phyloP scores from a whole-genome alignment of 2,888 invertebrate genomes.

The Synanthedon myopaeformis region DNA sequence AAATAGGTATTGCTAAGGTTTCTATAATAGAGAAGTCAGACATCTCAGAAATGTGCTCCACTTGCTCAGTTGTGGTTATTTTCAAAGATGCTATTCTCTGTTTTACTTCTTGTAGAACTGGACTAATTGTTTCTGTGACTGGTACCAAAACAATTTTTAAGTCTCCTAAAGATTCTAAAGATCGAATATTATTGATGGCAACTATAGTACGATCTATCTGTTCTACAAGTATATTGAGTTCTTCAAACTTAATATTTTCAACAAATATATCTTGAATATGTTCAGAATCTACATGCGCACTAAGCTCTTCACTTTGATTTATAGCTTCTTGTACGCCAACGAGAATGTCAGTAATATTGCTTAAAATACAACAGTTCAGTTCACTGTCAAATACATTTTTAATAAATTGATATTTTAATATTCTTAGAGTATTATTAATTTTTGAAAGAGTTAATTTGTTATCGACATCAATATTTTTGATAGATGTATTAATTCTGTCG shows the following conservation, averaged over 20 bases:
- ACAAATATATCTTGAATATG: conserved; percentile 27
- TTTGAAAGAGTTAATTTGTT: conserved; percentile 35
- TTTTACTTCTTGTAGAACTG: conserved; percentile 48
- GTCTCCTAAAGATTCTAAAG: conserved; percentile 29
- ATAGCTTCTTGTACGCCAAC: conserved; percentile 39
- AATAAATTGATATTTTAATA: conserved; percentile 38
- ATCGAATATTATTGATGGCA: conserved; percentile 34
- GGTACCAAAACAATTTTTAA: conserved; percentile 22
- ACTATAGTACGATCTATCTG: conserved; percentile 47
- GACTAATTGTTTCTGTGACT: conserved; percentile 36
- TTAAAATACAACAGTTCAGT: conserved; percentile 37
- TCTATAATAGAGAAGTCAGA: conserved; percentile 48
- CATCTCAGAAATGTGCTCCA: conserved; percentile 33
- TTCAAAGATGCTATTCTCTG: conserved; percentile 31
- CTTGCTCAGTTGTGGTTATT: not conserved
- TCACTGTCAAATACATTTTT: conserved; percentile 40
- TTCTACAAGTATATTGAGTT: conserved; percentile 35
- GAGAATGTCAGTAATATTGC: conserved; percentile 33
- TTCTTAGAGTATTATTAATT: conserved; percentile 40
- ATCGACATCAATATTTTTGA: conserved; percentile 38
- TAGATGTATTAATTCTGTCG: conserved; percentile 38
- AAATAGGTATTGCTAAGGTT: conserved; percentile 42
- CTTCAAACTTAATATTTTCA: conserved; percentile 15
- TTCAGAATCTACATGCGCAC: conserved; percentile 36
- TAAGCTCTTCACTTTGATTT: conserved; percentile 39